Evolutionary conservation across 2,797 vertebrate species (phyloP).

Genomic region (Kryptopterus vitreolus): DNA sequence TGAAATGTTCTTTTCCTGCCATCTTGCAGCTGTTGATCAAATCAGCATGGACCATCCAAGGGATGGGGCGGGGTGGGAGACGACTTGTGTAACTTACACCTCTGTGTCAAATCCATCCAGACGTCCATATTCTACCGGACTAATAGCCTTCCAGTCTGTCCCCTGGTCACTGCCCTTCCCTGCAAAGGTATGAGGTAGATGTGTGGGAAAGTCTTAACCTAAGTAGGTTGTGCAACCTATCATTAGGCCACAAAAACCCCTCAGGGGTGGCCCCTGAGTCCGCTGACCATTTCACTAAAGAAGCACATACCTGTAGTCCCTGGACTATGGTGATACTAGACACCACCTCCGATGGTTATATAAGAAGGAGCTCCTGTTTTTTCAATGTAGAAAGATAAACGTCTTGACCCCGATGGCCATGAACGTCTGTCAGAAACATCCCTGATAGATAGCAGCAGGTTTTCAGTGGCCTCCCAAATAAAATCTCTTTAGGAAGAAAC

Average conservation of each 20-base stretch:
- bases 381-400: neutral
- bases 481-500: neutral
- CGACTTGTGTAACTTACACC: conserved; percentile 1
- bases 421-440: no score
- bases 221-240: neutral
- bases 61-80: no score
- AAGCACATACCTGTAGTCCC: neutral
- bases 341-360: neutral
- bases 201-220: neutral
- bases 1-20: conserved; percentile 25
- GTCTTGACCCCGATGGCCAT: neutral
- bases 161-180: neutral
- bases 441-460: neutral
- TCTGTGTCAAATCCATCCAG: neutral
- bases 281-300: neutral
- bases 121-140: neutral
- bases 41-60: conserved; percentile 22
- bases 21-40: conserved; percentile 39
- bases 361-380: neutral
- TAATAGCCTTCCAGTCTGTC: neutral
- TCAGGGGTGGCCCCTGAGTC: neutral
- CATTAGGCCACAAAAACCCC: neutral
- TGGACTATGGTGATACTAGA: neutral
- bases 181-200: conserved; percentile 1
- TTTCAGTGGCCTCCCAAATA: neutral